phyloP scores from a whole-genome alignment of 2,888 invertebrate genomes.

The Catotricha subobsoleta region DNA sequence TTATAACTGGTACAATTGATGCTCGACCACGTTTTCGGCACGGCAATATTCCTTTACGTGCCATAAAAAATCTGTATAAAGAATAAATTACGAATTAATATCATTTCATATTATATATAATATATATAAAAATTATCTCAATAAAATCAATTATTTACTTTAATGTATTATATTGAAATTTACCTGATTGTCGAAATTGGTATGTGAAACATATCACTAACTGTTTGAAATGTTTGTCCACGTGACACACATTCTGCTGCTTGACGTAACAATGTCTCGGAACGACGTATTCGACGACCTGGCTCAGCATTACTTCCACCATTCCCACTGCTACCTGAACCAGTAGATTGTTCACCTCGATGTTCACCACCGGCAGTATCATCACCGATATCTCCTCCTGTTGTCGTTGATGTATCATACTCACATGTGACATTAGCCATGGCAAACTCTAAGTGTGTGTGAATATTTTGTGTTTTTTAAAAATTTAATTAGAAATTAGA shows the following conservation, averaged over 20 bases:
- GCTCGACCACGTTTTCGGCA: conserved; percentile 60
- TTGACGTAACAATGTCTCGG: conserved; percentile 56
- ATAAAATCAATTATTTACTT: background rate
- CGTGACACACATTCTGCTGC: conserved; percentile 75
- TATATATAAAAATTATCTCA: background rate
- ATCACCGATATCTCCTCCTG: too few relatives aligned
- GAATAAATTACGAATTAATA: conserved; percentile 1
- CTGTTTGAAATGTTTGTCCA: conserved; percentile 73
- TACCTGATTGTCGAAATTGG: conserved; percentile 66
- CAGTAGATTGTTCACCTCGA: background rate
- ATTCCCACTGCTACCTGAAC: background rate
- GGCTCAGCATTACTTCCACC: conserved; percentile 3
- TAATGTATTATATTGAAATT: conserved; percentile 10
- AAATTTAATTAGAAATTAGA: too few relatives aligned
- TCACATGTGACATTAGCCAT: conserved; percentile 48
- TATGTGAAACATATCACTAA: conserved; percentile 72
- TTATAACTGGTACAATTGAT: conserved; percentile 22
- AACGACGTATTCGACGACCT: conserved; percentile 41
- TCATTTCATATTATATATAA: background rate
- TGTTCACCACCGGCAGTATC: background rate
- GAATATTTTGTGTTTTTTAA: too few relatives aligned
- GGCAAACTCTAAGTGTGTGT: conserved; percentile 24
- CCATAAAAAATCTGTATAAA: conserved; percentile 58
- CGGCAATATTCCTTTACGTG: conserved; percentile 64
- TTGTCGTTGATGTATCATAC: conserved; percentile 24